phyloP scores from a whole-genome alignment of 2,888 invertebrate species.

The Chaetoderma sp. region DNA sequence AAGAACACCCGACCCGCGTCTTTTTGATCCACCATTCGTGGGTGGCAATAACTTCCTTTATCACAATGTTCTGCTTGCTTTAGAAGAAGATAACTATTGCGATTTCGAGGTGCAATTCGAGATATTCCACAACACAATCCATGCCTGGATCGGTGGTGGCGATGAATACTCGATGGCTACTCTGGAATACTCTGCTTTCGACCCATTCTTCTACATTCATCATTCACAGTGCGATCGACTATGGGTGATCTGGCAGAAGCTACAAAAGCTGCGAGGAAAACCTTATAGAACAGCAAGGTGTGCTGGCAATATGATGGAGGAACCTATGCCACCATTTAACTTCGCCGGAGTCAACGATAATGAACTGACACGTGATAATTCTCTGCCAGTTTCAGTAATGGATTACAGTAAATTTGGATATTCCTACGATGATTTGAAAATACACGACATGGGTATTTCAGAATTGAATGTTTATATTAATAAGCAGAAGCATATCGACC shows the following conservation, averaged over 20 bases:
- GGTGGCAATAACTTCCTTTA: constrained; percentile 3
- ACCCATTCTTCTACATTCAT: constrained; percentile 19
- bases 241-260: constrained; percentile 35
- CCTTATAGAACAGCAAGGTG: constrained; percentile 29
- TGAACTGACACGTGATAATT: constrained; percentile 11
- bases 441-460: constrained; percentile 24
- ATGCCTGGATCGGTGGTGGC: constrained; percentile 15
- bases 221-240: constrained; percentile 19
- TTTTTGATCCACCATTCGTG: constrained; percentile 8
- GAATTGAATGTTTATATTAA: constrained; percentile 10
- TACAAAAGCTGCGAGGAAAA: constrained; percentile 21
- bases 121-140: constrained; percentile 21
- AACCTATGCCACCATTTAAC: constrained; percentile 31
- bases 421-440: constrained; percentile 34
- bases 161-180: constrained; percentile 12
- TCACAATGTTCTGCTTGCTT: constrained; percentile 5
- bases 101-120: constrained; percentile 21
- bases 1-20: constrained; percentile 1
- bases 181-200: constrained; percentile 15
- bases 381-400: constrained; percentile 33
- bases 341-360: constrained; percentile 16
- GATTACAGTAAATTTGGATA: constrained; percentile 31
- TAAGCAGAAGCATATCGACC: constrained; percentile 4
- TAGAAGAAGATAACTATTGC: constrained; percentile 18
- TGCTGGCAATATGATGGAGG: constrained; percentile 24